These are phyloP conservation scores for Ganaspis sp. DNA, from an alignment of 1,140 invertebrate species.

Conservation along the genomic window DNA sequence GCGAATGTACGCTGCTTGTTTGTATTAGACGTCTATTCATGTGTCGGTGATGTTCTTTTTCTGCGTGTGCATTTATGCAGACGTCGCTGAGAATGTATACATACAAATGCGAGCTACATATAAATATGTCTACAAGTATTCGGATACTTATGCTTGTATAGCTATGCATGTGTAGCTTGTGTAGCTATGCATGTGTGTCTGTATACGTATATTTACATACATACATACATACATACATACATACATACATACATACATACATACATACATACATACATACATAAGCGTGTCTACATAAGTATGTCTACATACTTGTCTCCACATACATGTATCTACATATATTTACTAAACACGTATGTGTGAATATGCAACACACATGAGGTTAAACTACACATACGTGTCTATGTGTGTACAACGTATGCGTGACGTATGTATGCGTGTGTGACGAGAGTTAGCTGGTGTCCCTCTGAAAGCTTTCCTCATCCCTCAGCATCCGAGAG, in stretches of 20 bases:
- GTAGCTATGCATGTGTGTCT: background rate
- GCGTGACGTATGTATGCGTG: constrained; percentile 16
- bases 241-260: too few species aligned
- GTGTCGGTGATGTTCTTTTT: background rate
- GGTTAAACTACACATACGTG: background rate
- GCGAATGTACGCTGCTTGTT: background rate
- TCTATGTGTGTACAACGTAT: background rate
- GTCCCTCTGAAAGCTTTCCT: constrained; percentile 4
- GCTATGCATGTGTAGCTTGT: too few species aligned
- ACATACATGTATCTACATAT: background rate
- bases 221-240: too few species aligned
- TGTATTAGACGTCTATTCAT: background rate
- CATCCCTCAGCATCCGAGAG: constrained; percentile 16
- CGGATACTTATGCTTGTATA: too few species aligned
- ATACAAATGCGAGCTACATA: background rate
- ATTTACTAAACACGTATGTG: background rate
- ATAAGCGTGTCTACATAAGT: too few species aligned
- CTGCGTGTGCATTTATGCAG: background rate
- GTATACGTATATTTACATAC: too few species aligned
- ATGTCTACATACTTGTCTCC: too few species aligned
- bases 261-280: too few species aligned
- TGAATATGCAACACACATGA: background rate
- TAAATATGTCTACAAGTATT: background rate
- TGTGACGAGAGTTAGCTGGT: background rate
- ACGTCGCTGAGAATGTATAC: too few species aligned